These are phyloP conservation scores for Anthopleura xanthogrammica DNA, from an alignment of 92 coral and sea anemone species.

Conservation along the genomic window DNA sequence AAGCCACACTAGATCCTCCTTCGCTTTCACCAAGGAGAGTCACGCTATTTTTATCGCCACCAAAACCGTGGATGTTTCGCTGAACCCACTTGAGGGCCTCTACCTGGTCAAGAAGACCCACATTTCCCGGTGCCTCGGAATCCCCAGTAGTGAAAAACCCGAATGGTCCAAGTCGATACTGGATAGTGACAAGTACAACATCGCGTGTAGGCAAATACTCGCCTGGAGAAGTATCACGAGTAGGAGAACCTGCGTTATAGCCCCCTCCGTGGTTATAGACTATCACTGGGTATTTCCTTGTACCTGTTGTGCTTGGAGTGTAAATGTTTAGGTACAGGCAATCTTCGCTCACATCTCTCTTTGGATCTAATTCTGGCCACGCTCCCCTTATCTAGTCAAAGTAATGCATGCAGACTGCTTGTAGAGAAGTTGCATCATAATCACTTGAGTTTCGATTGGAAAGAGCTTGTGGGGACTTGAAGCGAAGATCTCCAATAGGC, in stretches of 20 bases:
- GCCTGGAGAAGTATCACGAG: slow-evolving; percentile 56
- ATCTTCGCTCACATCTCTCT: slow-evolving; percentile 49
- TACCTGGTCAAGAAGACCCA: slow-evolving; percentile 74
- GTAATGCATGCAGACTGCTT: slow-evolving; percentile 47
- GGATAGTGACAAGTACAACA: slow-evolving; percentile 54
- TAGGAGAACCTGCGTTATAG: slow-evolving; percentile 59
- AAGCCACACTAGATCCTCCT: slow-evolving; percentile 67
- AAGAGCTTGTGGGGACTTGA: slow-evolving; percentile 47
- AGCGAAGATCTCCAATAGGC: slow-evolving; percentile 53
- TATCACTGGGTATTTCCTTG: slow-evolving; percentile 43
- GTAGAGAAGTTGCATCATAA: slow-evolving; percentile 50
- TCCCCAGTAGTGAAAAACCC: slow-evolving; percentile 71
- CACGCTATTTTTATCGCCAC: slow-evolving; percentile 57
- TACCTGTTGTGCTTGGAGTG: slow-evolving; percentile 44
- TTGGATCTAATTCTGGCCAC: slow-evolving; percentile 25
- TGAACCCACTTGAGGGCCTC: slow-evolving; percentile 66
- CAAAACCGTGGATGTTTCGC: slow-evolving; percentile 48
- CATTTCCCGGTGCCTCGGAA: slow-evolving; percentile 62
- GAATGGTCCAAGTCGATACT: slow-evolving; percentile 60
- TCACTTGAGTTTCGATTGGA: slow-evolving; percentile 26
- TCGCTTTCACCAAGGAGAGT: slow-evolving; percentile 71
- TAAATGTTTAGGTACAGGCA: slow-evolving; percentile 64
- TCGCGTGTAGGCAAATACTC: slow-evolving; percentile 57
- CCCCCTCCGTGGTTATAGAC: slow-evolving; percentile 76
- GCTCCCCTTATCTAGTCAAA: slow-evolving; percentile 10